These are phyloP conservation scores for Gymnocheta viridis DNA, from an alignment of 2,888 invertebrate species.

Conservation along the genomic window DNA sequence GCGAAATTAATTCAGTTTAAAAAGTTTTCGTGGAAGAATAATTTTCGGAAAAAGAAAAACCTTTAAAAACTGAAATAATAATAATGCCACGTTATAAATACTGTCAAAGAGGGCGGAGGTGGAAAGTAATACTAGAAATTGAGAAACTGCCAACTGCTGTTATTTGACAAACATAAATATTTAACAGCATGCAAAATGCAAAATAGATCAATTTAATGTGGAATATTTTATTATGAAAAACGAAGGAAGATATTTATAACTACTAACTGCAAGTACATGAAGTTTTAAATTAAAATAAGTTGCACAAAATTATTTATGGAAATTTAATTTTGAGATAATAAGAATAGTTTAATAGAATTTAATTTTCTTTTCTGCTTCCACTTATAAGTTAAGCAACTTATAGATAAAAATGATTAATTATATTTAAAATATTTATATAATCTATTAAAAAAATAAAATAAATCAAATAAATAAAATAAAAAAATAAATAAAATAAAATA, in stretches of 20 bases:
- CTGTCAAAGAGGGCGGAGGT: not conserved
- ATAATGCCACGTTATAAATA: slow-evolving; percentile 21
- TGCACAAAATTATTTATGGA: not conserved
- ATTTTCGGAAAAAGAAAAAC: slow-evolving; percentile 22
- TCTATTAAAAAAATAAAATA: too few relatives aligned
- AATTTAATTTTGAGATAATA: not conserved
- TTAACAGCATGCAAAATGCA: slow-evolving; percentile 43
- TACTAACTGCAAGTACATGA: not conserved
- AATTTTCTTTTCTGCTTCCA: too few relatives aligned
- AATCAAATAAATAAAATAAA: too few relatives aligned
- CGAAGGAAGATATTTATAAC: not conserved
- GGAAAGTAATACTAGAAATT: slow-evolving; percentile 8
- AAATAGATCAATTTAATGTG: slow-evolving; percentile 53
- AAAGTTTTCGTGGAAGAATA: slow-evolving; percentile 50
- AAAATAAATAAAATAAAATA: too few relatives aligned
- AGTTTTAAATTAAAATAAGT: not conserved
- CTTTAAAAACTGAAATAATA: slow-evolving; percentile 2
- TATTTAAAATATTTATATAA: too few relatives aligned
- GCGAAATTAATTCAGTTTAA: slow-evolving; percentile 62
- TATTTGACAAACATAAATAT: slow-evolving; percentile 62
- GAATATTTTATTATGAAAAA: not conserved
- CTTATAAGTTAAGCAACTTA: too few relatives aligned
- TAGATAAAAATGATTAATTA: too few relatives aligned
- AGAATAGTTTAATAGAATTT: too few relatives aligned
- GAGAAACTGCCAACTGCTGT: slow-evolving; percentile 42